Percentiles rank a stretch among this genome's conserved stretches.
These are phyloP conservation scores for Drosophila setifemur DNA, from an alignment of 1,140 invertebrate genomes.

Conservation along the genomic window DNA sequence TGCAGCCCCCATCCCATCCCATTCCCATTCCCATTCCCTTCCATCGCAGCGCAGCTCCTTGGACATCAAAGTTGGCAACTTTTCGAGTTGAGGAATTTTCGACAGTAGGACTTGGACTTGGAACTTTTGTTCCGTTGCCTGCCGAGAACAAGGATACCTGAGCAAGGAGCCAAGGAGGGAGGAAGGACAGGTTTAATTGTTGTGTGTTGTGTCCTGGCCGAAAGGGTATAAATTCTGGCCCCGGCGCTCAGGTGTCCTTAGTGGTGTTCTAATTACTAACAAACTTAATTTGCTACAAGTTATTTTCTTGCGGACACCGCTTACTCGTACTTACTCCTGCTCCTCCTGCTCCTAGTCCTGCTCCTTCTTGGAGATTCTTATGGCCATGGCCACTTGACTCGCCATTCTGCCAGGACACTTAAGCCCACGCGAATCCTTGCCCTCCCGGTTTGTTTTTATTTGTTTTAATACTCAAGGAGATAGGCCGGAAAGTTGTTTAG, in stretches of 20 bases:
- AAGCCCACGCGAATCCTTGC: slow-evolving; percentile 33
- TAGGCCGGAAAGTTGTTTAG: no score
- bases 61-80: slow-evolving; percentile 76
- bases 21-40: no score
- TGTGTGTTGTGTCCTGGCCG: slow-evolving; percentile 53
- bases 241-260: slow-evolving; percentile 75
- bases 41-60: no score
- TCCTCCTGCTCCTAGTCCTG: slow-evolving; percentile 9
- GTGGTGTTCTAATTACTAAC: slow-evolving; percentile 81
- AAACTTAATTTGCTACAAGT: slow-evolving; percentile 80
- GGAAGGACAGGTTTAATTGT: slow-evolving; percentile 62
- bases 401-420: slow-evolving; percentile 28
- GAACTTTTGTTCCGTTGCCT: slow-evolving; percentile 70
- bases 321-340: slow-evolving; percentile 14
- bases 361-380: slow-evolving; percentile 18
- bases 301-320: slow-evolving; percentile 65
- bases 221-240: slow-evolving; percentile 25
- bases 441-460: no score
- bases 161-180: slow-evolving; percentile 1
- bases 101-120: slow-evolving; percentile 66
- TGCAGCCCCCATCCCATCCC: no score
- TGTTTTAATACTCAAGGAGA: no score
- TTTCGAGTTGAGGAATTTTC: slow-evolving; percentile 80
- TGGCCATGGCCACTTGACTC: slow-evolving; percentile 30
- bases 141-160: slow-evolving; percentile 34